These are phyloP conservation scores for Sarcophaga bullata DNA, from an alignment of 1,140 invertebrate species.

Conservation along the genomic window DNA sequence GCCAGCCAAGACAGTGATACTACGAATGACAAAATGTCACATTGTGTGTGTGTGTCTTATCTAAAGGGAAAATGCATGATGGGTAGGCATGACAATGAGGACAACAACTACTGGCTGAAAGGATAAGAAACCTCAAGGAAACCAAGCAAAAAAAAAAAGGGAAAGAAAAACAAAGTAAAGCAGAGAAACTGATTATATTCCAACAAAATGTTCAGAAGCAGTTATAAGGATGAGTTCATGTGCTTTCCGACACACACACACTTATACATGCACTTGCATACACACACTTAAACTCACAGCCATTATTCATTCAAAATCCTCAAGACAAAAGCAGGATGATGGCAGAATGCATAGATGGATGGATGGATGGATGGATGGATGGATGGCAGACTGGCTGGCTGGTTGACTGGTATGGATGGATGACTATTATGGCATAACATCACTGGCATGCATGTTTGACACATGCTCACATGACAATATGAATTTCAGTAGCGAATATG, in stretches of 20 bases:
- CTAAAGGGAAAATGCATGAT: not conserved
- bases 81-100: no score
- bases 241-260: not conserved
- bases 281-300: not conserved
- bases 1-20: conserved; percentile 5
- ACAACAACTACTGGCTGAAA: no score
- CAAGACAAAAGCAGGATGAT: not conserved
- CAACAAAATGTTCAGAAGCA: not conserved
- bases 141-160: not conserved
- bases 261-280: not conserved
- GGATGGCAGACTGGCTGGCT: not conserved
- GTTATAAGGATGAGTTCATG: not conserved
- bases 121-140: no score
- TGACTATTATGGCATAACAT: no score
- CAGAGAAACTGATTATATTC: not conserved
- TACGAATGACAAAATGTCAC: not conserved
- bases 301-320: not conserved
- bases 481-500: not conserved
- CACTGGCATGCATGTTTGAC: not conserved
- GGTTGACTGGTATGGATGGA: not conserved
- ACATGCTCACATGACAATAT: not conserved
- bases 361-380: not conserved
- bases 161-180: not conserved
- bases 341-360: not conserved
- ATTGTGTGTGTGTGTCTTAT: not conserved